Conservation (phyloP, 2,797 vertebrate species). For the Orestias chungarensis region DNA sequence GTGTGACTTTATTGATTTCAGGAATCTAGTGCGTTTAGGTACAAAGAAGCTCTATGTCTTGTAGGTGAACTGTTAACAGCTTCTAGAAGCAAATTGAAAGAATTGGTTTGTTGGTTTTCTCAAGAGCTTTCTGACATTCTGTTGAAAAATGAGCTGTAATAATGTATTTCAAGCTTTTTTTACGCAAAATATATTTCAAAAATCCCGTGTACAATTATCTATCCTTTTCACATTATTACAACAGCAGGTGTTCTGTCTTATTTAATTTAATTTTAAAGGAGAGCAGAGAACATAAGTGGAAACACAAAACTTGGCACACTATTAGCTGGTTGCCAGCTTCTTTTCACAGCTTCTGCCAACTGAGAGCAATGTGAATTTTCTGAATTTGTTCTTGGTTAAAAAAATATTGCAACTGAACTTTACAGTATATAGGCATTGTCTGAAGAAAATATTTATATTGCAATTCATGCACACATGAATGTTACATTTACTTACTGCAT, state of each 20-base stretch:
- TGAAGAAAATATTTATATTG: constrained; percentile 22
- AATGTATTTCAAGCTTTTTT: constrained; percentile 39
- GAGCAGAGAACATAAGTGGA: constrained; percentile 32
- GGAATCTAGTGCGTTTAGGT: constrained; percentile 35
- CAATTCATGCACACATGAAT: constrained; percentile 5
- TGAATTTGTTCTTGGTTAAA: constrained; percentile 42
- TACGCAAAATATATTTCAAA: neutral
- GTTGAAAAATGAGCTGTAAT: constrained; percentile 26
- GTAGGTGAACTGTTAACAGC: constrained; percentile 43
- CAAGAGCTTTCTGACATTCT: constrained; percentile 34
- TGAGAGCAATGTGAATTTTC: constrained; percentile 51
- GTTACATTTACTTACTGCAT: constrained; percentile 18
- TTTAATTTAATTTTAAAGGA: constrained; percentile 33
- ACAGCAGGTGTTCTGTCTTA: constrained; percentile 16
- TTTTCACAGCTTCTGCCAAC: constrained; percentile 38
- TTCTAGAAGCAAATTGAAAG: constrained; percentile 45
- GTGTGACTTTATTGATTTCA: constrained; percentile 59
- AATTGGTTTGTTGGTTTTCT: constrained; percentile 39
- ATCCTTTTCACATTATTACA: constrained; percentile 28
- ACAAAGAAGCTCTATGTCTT: constrained; percentile 33
- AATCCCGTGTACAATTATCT: constrained; percentile 35
- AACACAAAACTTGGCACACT: constrained; percentile 30
- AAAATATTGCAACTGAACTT: constrained; percentile 43
- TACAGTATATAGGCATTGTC: constrained; percentile 18
- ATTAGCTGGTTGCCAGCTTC: constrained; percentile 42